phyloP scores from a whole-genome alignment of 2,113 vertebrate genomes.

The Peucedramus taeniatus region DNA sequence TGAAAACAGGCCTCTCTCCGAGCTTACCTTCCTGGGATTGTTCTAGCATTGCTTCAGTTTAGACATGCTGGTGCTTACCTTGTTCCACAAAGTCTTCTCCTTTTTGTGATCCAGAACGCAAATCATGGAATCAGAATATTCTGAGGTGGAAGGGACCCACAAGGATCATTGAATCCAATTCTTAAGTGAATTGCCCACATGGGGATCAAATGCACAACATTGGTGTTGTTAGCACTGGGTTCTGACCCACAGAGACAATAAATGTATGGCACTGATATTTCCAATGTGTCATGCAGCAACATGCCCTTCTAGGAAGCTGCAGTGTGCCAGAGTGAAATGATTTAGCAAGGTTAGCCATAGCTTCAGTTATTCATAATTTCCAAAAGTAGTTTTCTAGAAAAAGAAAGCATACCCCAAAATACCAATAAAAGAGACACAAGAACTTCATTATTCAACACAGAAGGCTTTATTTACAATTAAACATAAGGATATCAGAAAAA shows the following conservation, averaged over 20 bases:
- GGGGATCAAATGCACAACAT: rapidly evolving
- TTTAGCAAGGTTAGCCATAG: background rate
- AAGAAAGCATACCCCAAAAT: background rate
- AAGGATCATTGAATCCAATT: no score
- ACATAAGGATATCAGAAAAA: background rate
- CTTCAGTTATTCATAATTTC: background rate
- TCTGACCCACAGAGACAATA: background rate
- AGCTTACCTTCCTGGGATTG: background rate
- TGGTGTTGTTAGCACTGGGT: background rate
- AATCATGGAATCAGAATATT: background rate
- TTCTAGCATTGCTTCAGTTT: background rate
- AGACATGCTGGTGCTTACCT: background rate
- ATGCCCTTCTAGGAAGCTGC: background rate
- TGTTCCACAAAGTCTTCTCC: background rate
- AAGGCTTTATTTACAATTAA: constrained; percentile 45
- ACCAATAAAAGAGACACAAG: background rate
- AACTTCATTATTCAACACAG: background rate
- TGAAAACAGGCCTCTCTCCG: background rate
- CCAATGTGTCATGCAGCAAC: background rate
- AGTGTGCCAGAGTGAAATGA: background rate
- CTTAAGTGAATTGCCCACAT: background rate
- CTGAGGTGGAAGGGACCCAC: background rate
- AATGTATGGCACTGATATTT: background rate
- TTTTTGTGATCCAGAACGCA: background rate
- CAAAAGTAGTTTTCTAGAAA: background rate